Percentiles rank a stretch among this genome's conserved stretches.
These are phyloP conservation scores for Amiota communis DNA, from an alignment of 2,888 invertebrate genomes.

Conservation along the genomic window DNA sequence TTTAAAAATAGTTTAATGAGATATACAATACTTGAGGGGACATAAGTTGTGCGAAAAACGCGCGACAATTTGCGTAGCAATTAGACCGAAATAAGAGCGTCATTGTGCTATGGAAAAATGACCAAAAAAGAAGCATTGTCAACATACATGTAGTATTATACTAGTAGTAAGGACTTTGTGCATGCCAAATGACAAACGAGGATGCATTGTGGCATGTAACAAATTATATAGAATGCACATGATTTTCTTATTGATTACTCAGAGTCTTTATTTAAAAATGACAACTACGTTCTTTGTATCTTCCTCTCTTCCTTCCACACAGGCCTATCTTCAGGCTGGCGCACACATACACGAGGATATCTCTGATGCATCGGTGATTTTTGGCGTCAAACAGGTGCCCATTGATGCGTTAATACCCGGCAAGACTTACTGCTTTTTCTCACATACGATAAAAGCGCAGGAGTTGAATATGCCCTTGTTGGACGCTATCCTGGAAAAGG, in stretches of 20 bases:
- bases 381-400: conserved; percentile 92
- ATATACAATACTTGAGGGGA: neutral
- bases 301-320: conserved; percentile 39
- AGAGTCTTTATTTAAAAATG: conserved; percentile 19
- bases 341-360: conserved; percentile 97
- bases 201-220: neutral
- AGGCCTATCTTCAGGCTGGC: conserved; percentile 93
- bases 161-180: neutral
- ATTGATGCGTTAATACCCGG: conserved; percentile 93
- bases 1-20: too few relatives aligned
- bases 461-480: conserved; percentile 97
- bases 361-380: conserved; percentile 94
- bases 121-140: neutral
- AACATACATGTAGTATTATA: too few relatives aligned
- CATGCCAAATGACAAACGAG: neutral
- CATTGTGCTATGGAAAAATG: neutral
- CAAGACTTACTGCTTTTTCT: conserved; percentile 99
- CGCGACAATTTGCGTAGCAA: conserved; percentile 1
- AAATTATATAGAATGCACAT: neutral
- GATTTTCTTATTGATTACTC: neutral
- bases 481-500: conserved; percentile 94
- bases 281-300: neutral
- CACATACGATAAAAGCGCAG: conserved; percentile 99
- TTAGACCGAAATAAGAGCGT: neutral
- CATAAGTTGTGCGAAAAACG: neutral